Base-by-base conservation (phyloP, 64 coral and sea anemone genomes). In the Astreopora myriophthalma region DNA sequence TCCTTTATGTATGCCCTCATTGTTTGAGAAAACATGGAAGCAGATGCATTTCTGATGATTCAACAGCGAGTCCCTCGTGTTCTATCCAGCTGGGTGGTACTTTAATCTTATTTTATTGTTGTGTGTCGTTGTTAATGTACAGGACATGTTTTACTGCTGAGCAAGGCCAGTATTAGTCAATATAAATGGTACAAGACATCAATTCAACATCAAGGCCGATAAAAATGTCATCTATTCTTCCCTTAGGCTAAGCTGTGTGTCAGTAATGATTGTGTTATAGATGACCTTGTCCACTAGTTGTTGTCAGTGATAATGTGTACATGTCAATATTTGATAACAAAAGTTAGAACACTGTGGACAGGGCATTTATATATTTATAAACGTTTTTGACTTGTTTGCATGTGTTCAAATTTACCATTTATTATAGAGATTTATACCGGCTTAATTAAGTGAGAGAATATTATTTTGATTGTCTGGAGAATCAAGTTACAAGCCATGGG, bases 31-130 rank as follows among this genome's bases (percentile, higher is more conserved):
- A 76, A 55, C 30, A 94, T 94, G 93, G 93, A 94, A 33, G 78
- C 80, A 37, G 87, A 90, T 25, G 35, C 84, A 48, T 94, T 90
- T 69, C n/a, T 85, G 16, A 42, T 94, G 37, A 80, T 94, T 37
- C 80, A 84, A 71, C 49, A 70, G 3, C 76, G 79, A 76, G 48
- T 85, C 57, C 93, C 87, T 58, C 80, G 78, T 90, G 34, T 86
- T 46, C 62, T 94, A 73, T 85, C 87, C 9, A 71, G 64, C 49
- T 94, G 88, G 79, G 73, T 94, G 80, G 88, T 94, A 86, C 85
- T 49, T 36, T 34, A 51, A 29, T 14, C 12, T 11, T 13, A 17
- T 84, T 79, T 73, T 34, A 11, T 35, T 57, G 19, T 17, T 52
- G 17, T 34, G 42, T 52, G n/a, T 36, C 36, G 38, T 3, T 17